A percentile compares a stretch with the other conserved stretches of the same genome.
These are phyloP conservation scores for Solen grandis DNA, from an alignment of 1,140 invertebrate genomes.

Conservation along the genomic window DNA sequence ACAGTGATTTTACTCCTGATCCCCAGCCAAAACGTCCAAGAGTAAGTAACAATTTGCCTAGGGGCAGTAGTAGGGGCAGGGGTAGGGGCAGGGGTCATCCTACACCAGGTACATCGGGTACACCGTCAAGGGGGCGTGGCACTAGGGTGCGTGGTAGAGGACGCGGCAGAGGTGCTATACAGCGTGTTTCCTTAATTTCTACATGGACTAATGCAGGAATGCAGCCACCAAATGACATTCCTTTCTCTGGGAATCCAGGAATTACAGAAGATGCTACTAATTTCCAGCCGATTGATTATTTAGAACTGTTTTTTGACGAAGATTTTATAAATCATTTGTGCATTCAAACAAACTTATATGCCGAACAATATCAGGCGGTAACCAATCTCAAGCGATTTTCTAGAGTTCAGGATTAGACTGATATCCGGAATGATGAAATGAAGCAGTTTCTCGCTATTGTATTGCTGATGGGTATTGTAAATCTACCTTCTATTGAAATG, in stretches of 20 bases:
- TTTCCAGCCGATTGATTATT: slow-evolving; percentile 31
- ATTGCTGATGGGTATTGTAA: slow-evolving; percentile 22
- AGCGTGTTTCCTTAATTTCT: slow-evolving; percentile 12
- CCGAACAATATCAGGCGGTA: slow-evolving; percentile 11
- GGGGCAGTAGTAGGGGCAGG: too few species aligned
- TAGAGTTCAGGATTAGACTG: slow-evolving; percentile 28
- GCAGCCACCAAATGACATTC: slow-evolving; percentile 24
- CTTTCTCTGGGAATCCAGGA: slow-evolving; percentile 21
- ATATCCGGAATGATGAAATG: slow-evolving; percentile 30
- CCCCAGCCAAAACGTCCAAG: slow-evolving; percentile 16
- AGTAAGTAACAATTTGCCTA: not conserved
- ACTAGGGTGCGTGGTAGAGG: slow-evolving; percentile 2
- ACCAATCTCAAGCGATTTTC: slow-evolving; percentile 28
- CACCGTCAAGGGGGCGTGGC: slow-evolving; percentile 25
- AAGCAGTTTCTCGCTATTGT: slow-evolving; percentile 24
- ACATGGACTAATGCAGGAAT: slow-evolving; percentile 27
- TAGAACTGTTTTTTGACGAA: slow-evolving; percentile 26
- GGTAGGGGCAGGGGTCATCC: slow-evolving; percentile 15
- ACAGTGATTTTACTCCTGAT: slow-evolving; percentile 18
- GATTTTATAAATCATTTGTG: slow-evolving; percentile 32
- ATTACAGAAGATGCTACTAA: too few species aligned
- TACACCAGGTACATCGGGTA: slow-evolving; percentile 30
- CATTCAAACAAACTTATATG: slow-evolving; percentile 31
- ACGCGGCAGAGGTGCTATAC: slow-evolving; percentile 16
- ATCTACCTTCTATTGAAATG: slow-evolving; percentile 26